phyloP scores from a whole-genome alignment of 2,113 vertebrate genomes.

The Actenoides lindsayi region DNA sequence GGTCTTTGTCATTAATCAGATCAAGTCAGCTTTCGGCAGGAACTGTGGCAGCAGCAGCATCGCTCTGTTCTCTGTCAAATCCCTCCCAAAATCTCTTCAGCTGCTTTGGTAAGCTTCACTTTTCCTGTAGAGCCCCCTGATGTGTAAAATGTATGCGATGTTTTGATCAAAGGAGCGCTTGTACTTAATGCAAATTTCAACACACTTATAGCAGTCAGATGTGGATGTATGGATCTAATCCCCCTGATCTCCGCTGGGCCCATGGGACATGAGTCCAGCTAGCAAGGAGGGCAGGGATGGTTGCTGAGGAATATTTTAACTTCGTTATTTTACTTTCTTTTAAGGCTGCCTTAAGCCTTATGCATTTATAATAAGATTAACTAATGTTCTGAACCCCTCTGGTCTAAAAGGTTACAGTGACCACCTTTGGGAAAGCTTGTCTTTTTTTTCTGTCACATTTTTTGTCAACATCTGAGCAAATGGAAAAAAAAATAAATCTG shows the following conservation, averaged over 20 bases:
- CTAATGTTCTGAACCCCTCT: neutral
- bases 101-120: constrained; percentile 19
- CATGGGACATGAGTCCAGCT: neutral
- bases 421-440: neutral
- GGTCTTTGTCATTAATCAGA: neutral
- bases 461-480: neutral
- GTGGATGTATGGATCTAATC: constrained; percentile 2
- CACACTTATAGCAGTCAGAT: neutral
- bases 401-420: neutral
- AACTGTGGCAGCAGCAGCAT: neutral
- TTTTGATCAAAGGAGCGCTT: constrained; percentile 56
- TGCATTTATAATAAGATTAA: neutral
- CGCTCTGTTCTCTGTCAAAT: constrained; percentile 4
- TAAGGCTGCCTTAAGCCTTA: neutral
- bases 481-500: neutral
- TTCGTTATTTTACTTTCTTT: neutral
- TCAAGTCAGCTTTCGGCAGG: neutral
- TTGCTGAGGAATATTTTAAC: neutral
- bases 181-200: constrained; percentile 52
- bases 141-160: neutral
- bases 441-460: neutral
- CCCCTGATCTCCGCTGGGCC: neutral
- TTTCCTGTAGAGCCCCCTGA: constrained; percentile 30
- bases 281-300: neutral
- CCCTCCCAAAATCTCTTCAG: constrained; percentile 12